Base-by-base conservation (phyloP, 1,140 invertebrate genomes). In the Daktulosphaira vitifoliae region DNA sequence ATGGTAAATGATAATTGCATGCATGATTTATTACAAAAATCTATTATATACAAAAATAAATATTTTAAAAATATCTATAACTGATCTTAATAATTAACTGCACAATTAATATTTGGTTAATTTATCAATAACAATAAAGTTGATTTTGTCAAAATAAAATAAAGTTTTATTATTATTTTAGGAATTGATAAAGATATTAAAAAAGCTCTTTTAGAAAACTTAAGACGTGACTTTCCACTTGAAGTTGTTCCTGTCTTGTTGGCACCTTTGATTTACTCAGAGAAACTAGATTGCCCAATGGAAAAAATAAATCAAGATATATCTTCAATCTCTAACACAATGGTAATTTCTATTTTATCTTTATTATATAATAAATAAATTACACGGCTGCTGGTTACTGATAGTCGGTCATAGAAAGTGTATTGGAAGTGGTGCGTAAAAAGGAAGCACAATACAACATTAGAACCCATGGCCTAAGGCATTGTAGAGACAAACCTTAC, bases 241-340 rank as follows among this genome's bases (percentile, higher is more conserved):
- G 88, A 90, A 71, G 80, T 86, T 70, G 89, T 91, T 66, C 92
- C 92, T 68, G 85, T 92, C 71, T 84, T 95, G 69, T 77, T 96
- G 70, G 85, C 88, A 71, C 91, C 91, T 73, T 78, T 92, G 46
- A 78, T 95, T 44, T 95, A 94, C 76, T 82, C 87, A 65, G 81
- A 83, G 75, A 82, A 84, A 72, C 81, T 84, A 71, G 87, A 91
- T 77, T 80, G 83, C 70, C 79, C 83, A 59, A 80, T 86, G 59
- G 81, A 82, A 50, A 81, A 80, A 71, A 72, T 81, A 54, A 73
- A 71, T 54, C 72, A 74, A 67, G 77, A 78, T 49, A 69, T 72
- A 22, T 68, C 74, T 65, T 78, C 72, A 68, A 82, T 83, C 77
- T 76, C 81, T 52, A 82, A 81, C 73, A 78, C 79, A 71, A 79